Evolutionary conservation across 2,888 invertebrate species (phyloP), one percentile per base, ranked within the genome.

Genomic region (Sesamia inferens): DNA sequence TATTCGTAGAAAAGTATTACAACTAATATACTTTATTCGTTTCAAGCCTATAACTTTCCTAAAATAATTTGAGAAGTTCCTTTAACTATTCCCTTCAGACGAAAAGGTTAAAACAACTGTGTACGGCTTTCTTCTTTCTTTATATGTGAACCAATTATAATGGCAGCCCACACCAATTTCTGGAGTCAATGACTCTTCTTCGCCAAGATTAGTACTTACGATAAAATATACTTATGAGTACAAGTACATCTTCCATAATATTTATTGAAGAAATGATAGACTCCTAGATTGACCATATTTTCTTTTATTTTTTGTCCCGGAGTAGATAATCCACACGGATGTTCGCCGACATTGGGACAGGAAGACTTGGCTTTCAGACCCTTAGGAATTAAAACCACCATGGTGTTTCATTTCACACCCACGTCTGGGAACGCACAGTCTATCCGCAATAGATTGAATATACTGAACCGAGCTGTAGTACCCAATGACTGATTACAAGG

Each of bases 131-230:
- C 48, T n/a, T 51, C 59, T 61, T 39, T 63, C 16, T 47, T 78
- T 39, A 11, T 13, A 13, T 51, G 58, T 59, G n/a, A 71, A 64
- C 54, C 51, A 59, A 78, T 78, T 59, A 59, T 54, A n/a, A 47
- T 3, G n/a, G 19, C 8, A 13, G 39, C 51, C 76, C 54, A 76
- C 79, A 58, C 54, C 54, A 70, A 59, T 59, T n/a, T 14, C 13
- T 58, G 63, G 63, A 71, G 63, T 71, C 71, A 78, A 70, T 78
- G 39, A 78, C 79, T 68, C 62, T 31, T 31, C 3, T 31, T 31
- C 3, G 24, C 22, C 16, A 24, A 39, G n/a, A 70, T 58, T 51
- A 57, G 62, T n/a, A 31, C 24, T 42, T 48, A 24, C 22, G 11
- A 31, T 75, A 22, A 57, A 51, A 11, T 42, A 8, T 24, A 75